Evolutionary conservation across 2,797 vertebrate genomes (phyloP).

Genomic region (Coregonus ussuriensis): DNA sequence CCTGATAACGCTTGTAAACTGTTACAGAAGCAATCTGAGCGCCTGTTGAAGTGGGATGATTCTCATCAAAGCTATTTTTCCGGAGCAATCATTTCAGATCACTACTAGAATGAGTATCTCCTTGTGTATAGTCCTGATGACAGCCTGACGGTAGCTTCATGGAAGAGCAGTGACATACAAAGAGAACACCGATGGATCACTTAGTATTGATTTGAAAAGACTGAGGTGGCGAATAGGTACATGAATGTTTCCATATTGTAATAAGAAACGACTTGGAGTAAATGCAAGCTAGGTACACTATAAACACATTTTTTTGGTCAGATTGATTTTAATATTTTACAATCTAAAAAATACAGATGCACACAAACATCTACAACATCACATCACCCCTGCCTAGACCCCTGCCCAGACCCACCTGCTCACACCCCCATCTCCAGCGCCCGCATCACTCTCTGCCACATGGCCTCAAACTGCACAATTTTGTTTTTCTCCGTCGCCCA

Average conservation of each 20-base stretch:
- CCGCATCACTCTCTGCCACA: no score
- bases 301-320: background rate
- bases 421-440: no score
- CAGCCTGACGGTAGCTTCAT: conserved; percentile 53
- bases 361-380: background rate
- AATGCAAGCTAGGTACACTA: background rate
- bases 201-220: conserved; percentile 55
- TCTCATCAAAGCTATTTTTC: conserved; percentile 72
- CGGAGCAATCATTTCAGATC: conserved; percentile 67
- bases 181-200: conserved; percentile 67
- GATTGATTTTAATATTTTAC: background rate
- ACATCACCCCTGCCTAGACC: background rate
- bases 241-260: background rate
- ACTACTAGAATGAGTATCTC: conserved; percentile 57
- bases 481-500: no score
- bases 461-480: no score
- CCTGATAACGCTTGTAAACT: conserved; percentile 62
- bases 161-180: conserved; percentile 36
- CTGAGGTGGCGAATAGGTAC: background rate
- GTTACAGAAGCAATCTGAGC: conserved; percentile 47
- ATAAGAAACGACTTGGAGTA: background rate
- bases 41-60: conserved; percentile 64
- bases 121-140: conserved; percentile 25
- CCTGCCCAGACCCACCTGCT: no score
- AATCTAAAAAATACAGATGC: background rate